Evolutionary conservation across 1,140 invertebrate genomes (phyloP).

Genomic region (Ostrea edulis): DNA sequence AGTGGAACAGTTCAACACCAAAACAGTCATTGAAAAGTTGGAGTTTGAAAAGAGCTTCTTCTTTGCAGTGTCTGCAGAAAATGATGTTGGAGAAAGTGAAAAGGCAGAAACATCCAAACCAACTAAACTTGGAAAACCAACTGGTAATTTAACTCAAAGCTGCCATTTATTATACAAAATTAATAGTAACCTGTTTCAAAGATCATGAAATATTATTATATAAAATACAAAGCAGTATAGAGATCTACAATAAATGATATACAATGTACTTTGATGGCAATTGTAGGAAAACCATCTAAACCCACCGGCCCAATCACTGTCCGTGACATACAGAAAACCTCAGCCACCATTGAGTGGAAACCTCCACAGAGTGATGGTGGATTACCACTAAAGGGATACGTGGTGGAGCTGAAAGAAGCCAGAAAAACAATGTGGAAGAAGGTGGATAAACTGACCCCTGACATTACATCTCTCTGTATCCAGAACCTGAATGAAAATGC

Average conservation of each 20-base stretch:
- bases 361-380: slow-evolving; percentile 87
- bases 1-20: slow-evolving; percentile 74
- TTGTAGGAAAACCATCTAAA: slow-evolving; percentile 64
- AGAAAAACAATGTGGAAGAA: slow-evolving; percentile 69
- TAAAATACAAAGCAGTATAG: too few species aligned
- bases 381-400: slow-evolving; percentile 76
- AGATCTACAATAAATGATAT: too few species aligned
- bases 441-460: slow-evolving; percentile 65
- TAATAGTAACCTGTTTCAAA: too few species aligned
- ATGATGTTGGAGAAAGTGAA: slow-evolving; percentile 88
- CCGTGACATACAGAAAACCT: slow-evolving; percentile 84
- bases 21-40: slow-evolving; percentile 84
- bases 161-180: too few species aligned
- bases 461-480: slow-evolving; percentile 58
- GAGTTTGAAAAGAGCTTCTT: slow-evolving; percentile 93
- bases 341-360: slow-evolving; percentile 92
- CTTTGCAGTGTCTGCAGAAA: slow-evolving; percentile 93
- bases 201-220: too few species aligned
- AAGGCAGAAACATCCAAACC: slow-evolving; percentile 85
- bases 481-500: slow-evolving; percentile 82
- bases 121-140: slow-evolving; percentile 74
- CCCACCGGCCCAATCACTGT: slow-evolving; percentile 68
- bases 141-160: slow-evolving; percentile 57
- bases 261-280: not conserved
- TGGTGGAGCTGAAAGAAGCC: slow-evolving; percentile 72